Conservation (phyloP, 2,888 invertebrate species). For the Spatulosminthurus flaviceps region DNA sequence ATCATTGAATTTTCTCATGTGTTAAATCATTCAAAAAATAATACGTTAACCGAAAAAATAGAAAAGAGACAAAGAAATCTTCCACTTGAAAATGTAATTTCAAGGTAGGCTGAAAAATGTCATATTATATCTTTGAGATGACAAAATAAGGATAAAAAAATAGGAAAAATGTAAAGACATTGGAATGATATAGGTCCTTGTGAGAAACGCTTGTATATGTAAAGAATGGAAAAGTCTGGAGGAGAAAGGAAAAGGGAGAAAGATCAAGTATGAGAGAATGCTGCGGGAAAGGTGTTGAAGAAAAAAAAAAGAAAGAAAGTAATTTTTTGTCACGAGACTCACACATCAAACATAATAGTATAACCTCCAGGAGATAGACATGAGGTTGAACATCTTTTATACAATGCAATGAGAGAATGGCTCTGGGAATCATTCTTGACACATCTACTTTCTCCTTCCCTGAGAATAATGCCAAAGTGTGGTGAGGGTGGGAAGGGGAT, state of each 20-base stretch:
- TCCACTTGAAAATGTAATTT: no score
- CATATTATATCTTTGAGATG: no score
- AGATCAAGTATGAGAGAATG: slow-evolving; percentile 2
- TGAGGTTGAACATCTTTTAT: background rate
- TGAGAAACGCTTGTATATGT: background rate
- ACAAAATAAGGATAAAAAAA: no score
- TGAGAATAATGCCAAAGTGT: slow-evolving; percentile 37
- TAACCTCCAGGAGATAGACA: background rate
- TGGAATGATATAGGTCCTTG: background rate
- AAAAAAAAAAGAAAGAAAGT: background rate
- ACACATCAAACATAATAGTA: background rate
- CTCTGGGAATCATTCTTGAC: slow-evolving; percentile 42
- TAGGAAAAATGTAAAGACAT: background rate
- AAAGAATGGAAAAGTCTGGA: background rate
- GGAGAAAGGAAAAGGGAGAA: background rate
- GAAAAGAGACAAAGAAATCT: no score
- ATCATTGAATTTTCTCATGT: no score
- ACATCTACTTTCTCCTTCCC: slow-evolving; percentile 41
- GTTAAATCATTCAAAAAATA: no score
- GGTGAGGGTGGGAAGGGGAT: slow-evolving; percentile 34
- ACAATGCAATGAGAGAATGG: background rate
- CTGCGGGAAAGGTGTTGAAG: background rate
- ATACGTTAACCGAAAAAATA: no score
- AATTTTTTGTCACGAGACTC: slow-evolving; percentile 14
- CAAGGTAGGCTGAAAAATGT: no score